Evolutionary conservation across 2,113 vertebrate species (phyloP).

Genomic region (Takifugu bimaculatus): DNA sequence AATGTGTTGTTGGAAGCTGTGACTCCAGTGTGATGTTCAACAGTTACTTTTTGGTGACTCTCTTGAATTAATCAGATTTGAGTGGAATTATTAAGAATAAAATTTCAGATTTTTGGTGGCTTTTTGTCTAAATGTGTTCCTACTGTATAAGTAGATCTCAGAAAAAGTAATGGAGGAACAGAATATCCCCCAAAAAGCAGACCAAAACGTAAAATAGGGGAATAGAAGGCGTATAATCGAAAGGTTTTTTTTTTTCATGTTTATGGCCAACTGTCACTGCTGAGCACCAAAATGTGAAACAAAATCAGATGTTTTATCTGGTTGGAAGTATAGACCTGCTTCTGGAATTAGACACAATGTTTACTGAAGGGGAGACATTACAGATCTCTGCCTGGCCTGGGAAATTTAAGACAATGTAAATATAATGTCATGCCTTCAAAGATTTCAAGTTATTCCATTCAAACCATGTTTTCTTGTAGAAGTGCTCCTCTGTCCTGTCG

Average conservation of each 20-base stretch:
- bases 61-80: too few relatives aligned
- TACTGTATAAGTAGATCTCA: too few relatives aligned
- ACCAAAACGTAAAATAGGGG: background rate
- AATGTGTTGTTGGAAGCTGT: too few relatives aligned
- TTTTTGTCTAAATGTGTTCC: too few relatives aligned
- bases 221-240: background rate
- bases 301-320: conserved; percentile 2
- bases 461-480: background rate
- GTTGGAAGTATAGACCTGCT: background rate
- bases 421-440: conserved; percentile 8
- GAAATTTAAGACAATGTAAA: conserved; percentile 6
- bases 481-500: fast-evolving
- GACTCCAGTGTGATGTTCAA: too few relatives aligned
- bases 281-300: background rate
- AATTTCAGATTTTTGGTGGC: too few relatives aligned
- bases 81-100: too few relatives aligned
- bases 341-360: background rate
- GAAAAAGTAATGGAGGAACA: background rate
- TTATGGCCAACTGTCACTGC: background rate
- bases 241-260: too few relatives aligned
- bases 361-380: background rate
- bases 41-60: too few relatives aligned
- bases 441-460: background rate
- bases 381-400: conserved; percentile 2
- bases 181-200: background rate